Conservation (phyloP, 2,797 vertebrate species). For the Helarctos malayanus region DNA sequence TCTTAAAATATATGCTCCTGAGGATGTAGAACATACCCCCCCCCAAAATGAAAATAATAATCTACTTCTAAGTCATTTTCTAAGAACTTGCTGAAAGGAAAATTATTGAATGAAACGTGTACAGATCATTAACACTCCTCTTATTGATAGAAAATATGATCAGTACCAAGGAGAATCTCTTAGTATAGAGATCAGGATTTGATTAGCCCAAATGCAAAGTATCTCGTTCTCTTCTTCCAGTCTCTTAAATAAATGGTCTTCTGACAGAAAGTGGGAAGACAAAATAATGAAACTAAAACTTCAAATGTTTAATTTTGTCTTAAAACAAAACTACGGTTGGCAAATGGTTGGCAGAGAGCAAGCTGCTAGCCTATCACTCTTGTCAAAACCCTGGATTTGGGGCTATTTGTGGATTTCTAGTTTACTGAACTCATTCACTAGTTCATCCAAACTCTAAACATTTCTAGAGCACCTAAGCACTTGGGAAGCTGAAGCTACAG, state of each 20-base stretch:
- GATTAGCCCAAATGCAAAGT: not conserved
- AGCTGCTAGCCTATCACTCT: not conserved
- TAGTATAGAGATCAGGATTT: not conserved
- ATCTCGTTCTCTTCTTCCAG: not conserved
- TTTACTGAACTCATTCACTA: conserved; percentile 26
- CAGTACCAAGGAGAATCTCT: not conserved
- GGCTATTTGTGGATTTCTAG: not conserved
- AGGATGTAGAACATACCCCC: not conserved
- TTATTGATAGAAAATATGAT: not conserved
- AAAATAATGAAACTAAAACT: not conserved
- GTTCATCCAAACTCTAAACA: not conserved
- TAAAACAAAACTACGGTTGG: not conserved
- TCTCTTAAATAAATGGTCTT: not conserved
- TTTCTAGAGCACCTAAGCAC: not conserved
- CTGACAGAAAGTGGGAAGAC: not conserved
- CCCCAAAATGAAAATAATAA: not conserved
- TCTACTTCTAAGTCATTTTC: not conserved
- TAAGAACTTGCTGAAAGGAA: conserved; percentile 16
- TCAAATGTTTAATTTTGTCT: conserved; percentile 45
- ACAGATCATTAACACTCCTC: not conserved
- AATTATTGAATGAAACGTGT: not conserved
- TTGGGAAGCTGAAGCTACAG: not conserved
- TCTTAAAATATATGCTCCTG: not conserved
- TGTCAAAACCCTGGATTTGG: not conserved
- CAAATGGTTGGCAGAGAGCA: not conserved